phyloP scores from a whole-genome alignment of 2,888 invertebrate species.

The Spilosoma lubricipeda region DNA sequence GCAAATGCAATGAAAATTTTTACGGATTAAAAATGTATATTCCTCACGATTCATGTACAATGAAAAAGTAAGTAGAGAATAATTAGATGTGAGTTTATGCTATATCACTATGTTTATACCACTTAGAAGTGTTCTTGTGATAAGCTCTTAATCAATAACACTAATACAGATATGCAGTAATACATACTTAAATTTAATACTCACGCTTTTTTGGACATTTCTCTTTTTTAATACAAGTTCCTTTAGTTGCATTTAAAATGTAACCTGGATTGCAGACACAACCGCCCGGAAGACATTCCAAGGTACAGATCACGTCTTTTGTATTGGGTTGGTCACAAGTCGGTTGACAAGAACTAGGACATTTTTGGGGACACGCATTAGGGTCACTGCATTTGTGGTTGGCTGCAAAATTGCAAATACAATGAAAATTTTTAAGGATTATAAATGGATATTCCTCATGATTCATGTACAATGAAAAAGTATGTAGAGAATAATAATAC shows the following conservation, averaged over 20 bases:
- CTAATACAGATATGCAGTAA: not conserved
- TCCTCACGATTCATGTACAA: slow-evolving; percentile 36
- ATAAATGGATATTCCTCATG: too few relatives aligned
- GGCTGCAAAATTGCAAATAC: not conserved
- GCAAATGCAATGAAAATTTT: not conserved
- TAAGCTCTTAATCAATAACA: too few relatives aligned
- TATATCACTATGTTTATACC: not conserved
- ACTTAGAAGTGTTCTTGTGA: too few relatives aligned
- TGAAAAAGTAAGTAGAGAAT: too few relatives aligned
- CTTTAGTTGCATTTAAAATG: slow-evolving; percentile 26
- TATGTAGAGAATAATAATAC: too few relatives aligned
- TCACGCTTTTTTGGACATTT: slow-evolving; percentile 36
- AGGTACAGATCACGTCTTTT: slow-evolving; percentile 23
- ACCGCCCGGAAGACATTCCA: slow-evolving; percentile 34
- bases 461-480: too few relatives aligned
- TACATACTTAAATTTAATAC: not conserved
- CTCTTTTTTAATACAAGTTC: slow-evolving; percentile 45
- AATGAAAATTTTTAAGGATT: not conserved
- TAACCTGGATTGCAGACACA: slow-evolving; percentile 43
- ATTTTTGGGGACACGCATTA: slow-evolving; percentile 20
- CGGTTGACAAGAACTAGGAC: slow-evolving; percentile 50
- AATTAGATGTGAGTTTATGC: too few relatives aligned
- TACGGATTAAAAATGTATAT: slow-evolving; percentile 20
- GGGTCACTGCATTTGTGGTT: slow-evolving; percentile 2
- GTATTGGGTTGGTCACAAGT: slow-evolving; percentile 45